Base-by-base conservation (phyloP, 2,888 invertebrate species). In the Subacronicta megacephala region DNA sequence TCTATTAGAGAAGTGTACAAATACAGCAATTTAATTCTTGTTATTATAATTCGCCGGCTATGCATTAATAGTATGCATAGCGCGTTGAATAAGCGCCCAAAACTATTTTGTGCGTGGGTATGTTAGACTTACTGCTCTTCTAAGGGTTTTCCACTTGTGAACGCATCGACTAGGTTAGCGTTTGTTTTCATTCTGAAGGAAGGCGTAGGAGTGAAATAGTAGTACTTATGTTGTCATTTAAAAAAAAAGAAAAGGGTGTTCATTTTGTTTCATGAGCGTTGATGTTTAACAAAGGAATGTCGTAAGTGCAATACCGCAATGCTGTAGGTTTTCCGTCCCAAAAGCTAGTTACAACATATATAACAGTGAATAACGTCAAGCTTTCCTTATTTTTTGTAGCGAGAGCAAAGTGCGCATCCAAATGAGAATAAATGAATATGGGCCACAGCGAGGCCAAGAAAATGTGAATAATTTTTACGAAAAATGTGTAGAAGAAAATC, bases 391-490 rank as follows among this genome's bases (percentile, higher is more conserved):
- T 41, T 62, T 66, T 56, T 49, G 47, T 29, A 37, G 29, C 40
- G 44, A 57, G 49, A 15, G 53, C 52, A 42, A 61, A 63, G 63
- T 49, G 52, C 67, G 42, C 56, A 45, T 67, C 44, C 45, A 72
- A 57, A 64, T 68, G 57, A 63, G 60, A 68, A 68, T 47, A 43
- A 64, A 68, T 60, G 63, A 49, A 59, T 55, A 60, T 55, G 63
- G 52, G 71, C 52, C 58, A 58, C 49, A 68, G 53, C 51, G 59
- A 62, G 26, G 45, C 54, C 47, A 63, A 60, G 60, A 68, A 62
- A 67, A 58, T 62, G 13, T 17, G 20, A 53, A 61, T 51, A 70
- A 62, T 69, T 68, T 65, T 43, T 62, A 51, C 16, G 10, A 12
- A 56, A 33, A 61, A 62, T 46, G 52, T 55, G 45, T 55, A 60